Base-by-base conservation (phyloP, 2,113 vertebrate genomes). In the Urocynchramus pylzowi region DNA sequence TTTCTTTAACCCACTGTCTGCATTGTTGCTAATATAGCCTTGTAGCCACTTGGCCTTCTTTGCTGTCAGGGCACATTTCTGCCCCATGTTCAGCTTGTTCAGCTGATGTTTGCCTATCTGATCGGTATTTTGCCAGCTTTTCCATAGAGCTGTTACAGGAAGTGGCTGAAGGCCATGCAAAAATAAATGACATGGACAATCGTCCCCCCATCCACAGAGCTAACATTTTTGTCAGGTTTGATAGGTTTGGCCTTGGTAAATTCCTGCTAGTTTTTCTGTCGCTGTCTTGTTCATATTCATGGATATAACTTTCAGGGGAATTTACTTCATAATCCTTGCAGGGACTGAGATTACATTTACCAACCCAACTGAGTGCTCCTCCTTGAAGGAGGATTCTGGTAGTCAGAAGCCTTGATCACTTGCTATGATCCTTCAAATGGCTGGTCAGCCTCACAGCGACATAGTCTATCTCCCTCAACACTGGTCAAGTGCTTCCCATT, bases 231-330 rank as follows among this genome's bases (percentile, higher is more conserved):
- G 9, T 74, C 33, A 56, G 9, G 10, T 69, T 78, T 74, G 26
- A 26, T 49, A 45, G 10, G 12, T 71, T 87, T 68, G 41, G 6
- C 35, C 28, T 69, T 44, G 8, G 18, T 79, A 52, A 83, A 78
- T 77, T 31, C 18, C 26, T 63, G 3, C 22, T 64, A 3, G 39
- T 37, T 85, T 57, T 84, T 69, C 39, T 13, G 9, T 79, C 47
- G 39, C n/a, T 11, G 75, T 70, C 54, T 89, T 2, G 0, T 87
- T 39, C 0, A 0, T 79, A 13, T 75, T 8, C 16, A 9, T 52
- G 67, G 7, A 11, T 64, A 45, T 31, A 45, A 7, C 41, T 85
- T 82, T 17, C 64, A 53, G 42, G 4, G 11, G 6, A 23, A 49
- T 77, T 84, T 88, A 20, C 53, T 67, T 88, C 17, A 24, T n/a